Evolutionary conservation across 2,797 vertebrate genomes (phyloP).

Genomic region (Masticophis lateralis): DNA sequence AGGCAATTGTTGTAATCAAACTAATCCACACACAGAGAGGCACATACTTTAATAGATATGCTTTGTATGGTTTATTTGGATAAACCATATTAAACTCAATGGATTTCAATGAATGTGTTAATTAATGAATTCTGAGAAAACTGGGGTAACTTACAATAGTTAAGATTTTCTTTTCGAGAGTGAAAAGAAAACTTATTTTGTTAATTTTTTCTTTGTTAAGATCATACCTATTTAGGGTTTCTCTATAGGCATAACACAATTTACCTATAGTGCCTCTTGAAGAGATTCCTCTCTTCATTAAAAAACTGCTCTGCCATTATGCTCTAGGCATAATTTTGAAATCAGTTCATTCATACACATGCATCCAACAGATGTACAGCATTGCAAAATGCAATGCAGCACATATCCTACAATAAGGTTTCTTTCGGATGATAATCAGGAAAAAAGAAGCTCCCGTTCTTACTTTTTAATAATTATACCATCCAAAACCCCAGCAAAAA

Average conservation of each 20-base stretch:
- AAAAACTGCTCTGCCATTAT: neutral
- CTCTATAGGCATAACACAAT: neutral
- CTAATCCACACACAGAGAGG: neutral
- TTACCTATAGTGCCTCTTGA: neutral
- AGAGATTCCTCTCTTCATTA: neutral
- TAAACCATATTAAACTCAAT: neutral
- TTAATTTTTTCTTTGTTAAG: neutral
- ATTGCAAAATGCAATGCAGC: neutral
- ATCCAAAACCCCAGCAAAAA: slow-evolving; percentile 40
- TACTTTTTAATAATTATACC: slow-evolving; percentile 31
- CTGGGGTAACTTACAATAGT: neutral
- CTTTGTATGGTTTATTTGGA: neutral
- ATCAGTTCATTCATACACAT: neutral
- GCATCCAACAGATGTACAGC: neutral
- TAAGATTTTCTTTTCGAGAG: slow-evolving; percentile 45
- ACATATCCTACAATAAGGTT: slow-evolving; percentile 1
- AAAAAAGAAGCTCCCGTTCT: slow-evolving; percentile 21
- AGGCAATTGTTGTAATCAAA: neutral
- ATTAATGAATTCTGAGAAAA: neutral
- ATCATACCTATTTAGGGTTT: neutral
- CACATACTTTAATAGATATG: neutral
- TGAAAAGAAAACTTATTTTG: neutral
- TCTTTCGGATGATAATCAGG: slow-evolving; percentile 35
- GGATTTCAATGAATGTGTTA: neutral
- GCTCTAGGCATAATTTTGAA: neutral